Percentiles rank a stretch among this genome's conserved stretches.
phyloP scores from a whole-genome alignment of 1,140 invertebrate species.

The Papilio aristodemus region DNA sequence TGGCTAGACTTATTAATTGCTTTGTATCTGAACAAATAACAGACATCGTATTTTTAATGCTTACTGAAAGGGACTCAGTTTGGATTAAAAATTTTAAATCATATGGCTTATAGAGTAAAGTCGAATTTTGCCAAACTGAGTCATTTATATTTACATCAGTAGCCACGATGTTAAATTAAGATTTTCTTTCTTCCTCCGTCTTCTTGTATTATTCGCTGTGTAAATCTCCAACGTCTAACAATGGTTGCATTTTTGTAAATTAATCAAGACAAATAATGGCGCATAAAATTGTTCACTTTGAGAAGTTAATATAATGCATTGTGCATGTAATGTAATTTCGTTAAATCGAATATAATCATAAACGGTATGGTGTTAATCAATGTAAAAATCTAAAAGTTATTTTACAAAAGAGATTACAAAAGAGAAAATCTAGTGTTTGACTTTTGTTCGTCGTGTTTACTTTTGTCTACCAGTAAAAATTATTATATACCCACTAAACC shows the following conservation, averaged over 20 bases:
- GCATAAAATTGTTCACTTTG: too few species aligned
- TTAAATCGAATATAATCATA: too few species aligned
- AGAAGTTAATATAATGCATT: too few species aligned
- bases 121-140: not conserved
- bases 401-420: too few species aligned
- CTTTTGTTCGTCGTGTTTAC: too few species aligned
- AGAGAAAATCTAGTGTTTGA: too few species aligned
- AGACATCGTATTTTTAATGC: constrained; percentile 17
- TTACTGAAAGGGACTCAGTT: not conserved
- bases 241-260: not conserved
- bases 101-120: not conserved
- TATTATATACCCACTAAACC: too few species aligned
- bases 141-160: not conserved
- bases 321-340: too few species aligned
- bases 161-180: constrained; percentile 9
- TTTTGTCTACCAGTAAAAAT: too few species aligned
- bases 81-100: not conserved
- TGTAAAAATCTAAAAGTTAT: too few species aligned
- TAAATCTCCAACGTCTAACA: constrained; percentile 6
- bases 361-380: too few species aligned
- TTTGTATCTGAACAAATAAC: constrained; percentile 25
- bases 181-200: not conserved
- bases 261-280: too few species aligned
- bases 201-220: not conserved
- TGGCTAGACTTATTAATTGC: constrained; percentile 31